Evolutionary conservation across 2,888 invertebrate genomes (phyloP), one percentile per base, ranked within the genome.

Genomic region (Parnassius orleans): DNA sequence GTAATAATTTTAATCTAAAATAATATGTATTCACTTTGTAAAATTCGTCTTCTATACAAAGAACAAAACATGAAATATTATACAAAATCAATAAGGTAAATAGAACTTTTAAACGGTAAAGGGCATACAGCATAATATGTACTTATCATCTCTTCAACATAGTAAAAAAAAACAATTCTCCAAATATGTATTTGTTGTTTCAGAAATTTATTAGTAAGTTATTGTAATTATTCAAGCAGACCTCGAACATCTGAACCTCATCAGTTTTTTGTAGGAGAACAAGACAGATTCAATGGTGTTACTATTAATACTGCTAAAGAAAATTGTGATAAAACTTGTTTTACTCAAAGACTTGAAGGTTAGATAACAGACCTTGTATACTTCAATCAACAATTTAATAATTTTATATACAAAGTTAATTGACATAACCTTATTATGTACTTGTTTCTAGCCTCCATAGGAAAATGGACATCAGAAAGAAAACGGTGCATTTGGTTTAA

Each of bases 401-500:
- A 43, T 19, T 10, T 53, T 65, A 53, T 52, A 51, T 53, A 41
- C 33, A 33, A 33, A 33, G 7, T 33, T 33, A 33, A 33, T 33
- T 24, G 24, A 24, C 24, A 44, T 11, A 33, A 9, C 9, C 10
- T 46, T 5, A 48, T 33, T 9, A 10, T 24, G 3, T 56, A 33
- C n/a, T 47, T 33, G n/a, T 33, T 83, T 92, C 53, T 79, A 97
- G 97, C 93, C 72, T 96, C 97, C 0, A 79, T 97, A 56, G 81
- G 89, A 42, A 84, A 87, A 70, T 97, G 97, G 97, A 85, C 68
- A n/a, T 77, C 83, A 14, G 92, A 93, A 66, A 93, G 93, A 42
- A 93, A 92, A 68, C 92, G 95, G 67, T 95, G 95, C 54, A 93
- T 97, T 72, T 98, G 97, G 97, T 97, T 97, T 78, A 94, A 94